Percentiles rank a stretch among this genome's conserved stretches.
These are phyloP conservation scores for Stratiomys singularior DNA, from an alignment of 2,888 invertebrate species.

Conservation along the genomic window DNA sequence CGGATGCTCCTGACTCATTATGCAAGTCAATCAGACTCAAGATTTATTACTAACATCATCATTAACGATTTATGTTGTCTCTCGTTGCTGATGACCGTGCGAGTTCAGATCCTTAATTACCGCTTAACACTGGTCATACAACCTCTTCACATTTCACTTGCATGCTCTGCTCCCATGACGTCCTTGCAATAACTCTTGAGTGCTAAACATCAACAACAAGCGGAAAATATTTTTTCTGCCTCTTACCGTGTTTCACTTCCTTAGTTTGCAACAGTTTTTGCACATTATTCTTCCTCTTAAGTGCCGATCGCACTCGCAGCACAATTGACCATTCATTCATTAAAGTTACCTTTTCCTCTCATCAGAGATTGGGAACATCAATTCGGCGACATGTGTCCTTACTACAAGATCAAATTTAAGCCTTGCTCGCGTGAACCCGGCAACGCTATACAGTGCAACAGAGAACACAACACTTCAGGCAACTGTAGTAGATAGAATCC, in stretches of 20 bases:
- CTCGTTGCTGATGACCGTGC: neutral
- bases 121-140: neutral
- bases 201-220: neutral
- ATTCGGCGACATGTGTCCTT: slow-evolving; percentile 44
- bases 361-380: neutral
- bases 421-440: neutral
- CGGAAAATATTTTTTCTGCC: neutral
- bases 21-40: neutral
- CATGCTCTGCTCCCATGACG: neutral
- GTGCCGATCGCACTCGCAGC: slow-evolving; percentile 40
- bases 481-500: neutral
- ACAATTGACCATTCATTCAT: slow-evolving; percentile 48
- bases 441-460: neutral
- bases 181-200: neutral
- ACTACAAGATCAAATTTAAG: slow-evolving; percentile 36
- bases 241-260: slow-evolving; percentile 2
- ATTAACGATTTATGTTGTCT: neutral
- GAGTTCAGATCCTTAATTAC: neutral
- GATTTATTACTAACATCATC: neutral
- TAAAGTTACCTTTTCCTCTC: slow-evolving; percentile 12
- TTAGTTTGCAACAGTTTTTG: slow-evolving; percentile 9
- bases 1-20: neutral
- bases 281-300: slow-evolving; percentile 26
- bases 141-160: neutral
- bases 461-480: slow-evolving; percentile 12